Evolutionary conservation across 2,888 invertebrate species (phyloP).

Genomic region (Agapostemon virescens): DNA sequence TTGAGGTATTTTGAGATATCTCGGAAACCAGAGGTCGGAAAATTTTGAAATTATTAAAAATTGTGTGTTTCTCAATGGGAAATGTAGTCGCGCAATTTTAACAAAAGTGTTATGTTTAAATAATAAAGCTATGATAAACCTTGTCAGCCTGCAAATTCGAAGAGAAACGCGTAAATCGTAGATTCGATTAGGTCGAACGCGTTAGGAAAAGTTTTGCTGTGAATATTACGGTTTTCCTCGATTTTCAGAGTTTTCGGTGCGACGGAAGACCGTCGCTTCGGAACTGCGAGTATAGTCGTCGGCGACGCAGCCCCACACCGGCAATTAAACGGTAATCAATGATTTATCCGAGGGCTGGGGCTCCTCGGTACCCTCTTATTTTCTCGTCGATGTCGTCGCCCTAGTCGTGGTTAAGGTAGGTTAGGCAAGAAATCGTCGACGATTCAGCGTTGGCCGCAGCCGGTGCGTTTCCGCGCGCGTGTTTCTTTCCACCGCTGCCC

Average conservation of each 20-base stretch:
- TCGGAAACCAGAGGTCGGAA: too few species aligned
- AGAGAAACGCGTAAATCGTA: neutral
- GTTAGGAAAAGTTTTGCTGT: too few species aligned
- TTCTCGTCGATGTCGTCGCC: conserved; percentile 47
- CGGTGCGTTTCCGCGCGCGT: conserved; percentile 7
- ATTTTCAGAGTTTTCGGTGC: too few species aligned
- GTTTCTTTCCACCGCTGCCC: neutral
- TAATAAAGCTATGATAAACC: too few species aligned
- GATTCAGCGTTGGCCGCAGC: neutral
- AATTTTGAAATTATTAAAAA: too few species aligned
- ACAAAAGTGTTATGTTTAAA: too few species aligned
- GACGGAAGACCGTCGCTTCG: conserved; percentile 16
- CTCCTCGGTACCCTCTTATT: conserved; percentile 41
- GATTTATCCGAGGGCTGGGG: conserved; percentile 52
- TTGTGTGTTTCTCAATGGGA: too few species aligned
- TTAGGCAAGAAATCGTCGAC: conserved; percentile 59
- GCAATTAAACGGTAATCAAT: conserved; percentile 55
- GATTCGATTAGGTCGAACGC: neutral
- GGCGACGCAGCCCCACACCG: conserved; percentile 6
- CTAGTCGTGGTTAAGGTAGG: conserved; percentile 62
- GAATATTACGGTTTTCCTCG: too few species aligned
- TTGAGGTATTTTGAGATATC: too few species aligned
- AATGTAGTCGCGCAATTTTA: too few species aligned
- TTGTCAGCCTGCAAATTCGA: neutral
- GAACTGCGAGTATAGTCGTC: conserved; percentile 20